Conservation (phyloP, 2,113 vertebrate species). For the Cyprinus carpio region DNA sequence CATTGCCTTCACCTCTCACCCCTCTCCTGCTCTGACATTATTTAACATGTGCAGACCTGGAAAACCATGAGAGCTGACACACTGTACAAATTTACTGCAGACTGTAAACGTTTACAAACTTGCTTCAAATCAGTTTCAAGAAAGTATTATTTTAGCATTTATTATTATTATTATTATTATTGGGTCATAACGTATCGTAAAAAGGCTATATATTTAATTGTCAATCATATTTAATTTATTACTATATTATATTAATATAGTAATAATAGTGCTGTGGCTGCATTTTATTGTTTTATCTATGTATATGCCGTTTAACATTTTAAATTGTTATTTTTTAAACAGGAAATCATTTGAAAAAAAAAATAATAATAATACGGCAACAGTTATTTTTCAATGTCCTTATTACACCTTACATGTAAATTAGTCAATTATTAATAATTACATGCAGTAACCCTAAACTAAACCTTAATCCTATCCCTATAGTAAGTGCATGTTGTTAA, state of each 20-base stretch:
- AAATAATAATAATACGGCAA: too few species aligned
- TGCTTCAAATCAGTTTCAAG: not conserved
- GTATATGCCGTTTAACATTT: too few species aligned
- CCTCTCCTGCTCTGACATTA: slow-evolving; percentile 66
- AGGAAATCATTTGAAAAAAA: too few species aligned
- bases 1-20: slow-evolving; percentile 70
- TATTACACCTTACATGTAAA: not conserved
- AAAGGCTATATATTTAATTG: not conserved
- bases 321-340: too few species aligned
- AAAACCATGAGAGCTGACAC: not conserved
- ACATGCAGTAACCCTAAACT: too few species aligned
- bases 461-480: not conserved
- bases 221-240: too few species aligned
- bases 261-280: too few species aligned
- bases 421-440: not conserved
- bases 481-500: not conserved
- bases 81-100: not conserved
- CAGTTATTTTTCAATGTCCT: not conserved
- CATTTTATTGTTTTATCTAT: too few species aligned
- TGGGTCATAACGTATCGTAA: not conserved
- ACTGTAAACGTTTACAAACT: not conserved
- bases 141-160: not conserved
- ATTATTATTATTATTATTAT: not conserved
- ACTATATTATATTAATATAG: too few species aligned
- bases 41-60: slow-evolving; percentile 15